Base-by-base conservation (phyloP, 1,140 invertebrate genomes). In the Asobara japonica region DNA sequence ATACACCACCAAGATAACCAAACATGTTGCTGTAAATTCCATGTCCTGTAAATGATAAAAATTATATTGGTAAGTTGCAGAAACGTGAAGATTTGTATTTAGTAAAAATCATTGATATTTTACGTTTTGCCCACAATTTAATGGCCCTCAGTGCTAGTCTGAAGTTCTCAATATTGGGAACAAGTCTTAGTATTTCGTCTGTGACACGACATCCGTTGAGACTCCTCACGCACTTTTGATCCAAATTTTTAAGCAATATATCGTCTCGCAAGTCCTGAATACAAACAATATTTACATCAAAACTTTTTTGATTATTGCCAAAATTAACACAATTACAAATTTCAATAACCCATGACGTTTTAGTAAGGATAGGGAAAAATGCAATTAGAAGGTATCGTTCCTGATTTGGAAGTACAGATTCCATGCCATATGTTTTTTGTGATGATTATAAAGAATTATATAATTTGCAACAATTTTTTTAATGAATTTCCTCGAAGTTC, bases 81-180 rank as follows among this genome's bases (percentile, higher is more conserved):
- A 61, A 67, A 48, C 18, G 11, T 33, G 29, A 20, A 51, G 16
- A 74, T 41, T 51, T 2, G 75, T 25, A 20, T 16, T 65, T 31
- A 61, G 29, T 36, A 33, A 69, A 29, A 70, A 61, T 65, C 36
- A 18, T 56, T 27, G 8, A 36, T 64, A 13, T 91, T 93, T 92
- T 89, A 98, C 97, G 93, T 91, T 99, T 99, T 3, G 98, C 98
- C 98, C 98, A 99, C 45, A 99, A 88, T 88, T 99, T 99, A 71
- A 99, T 98, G 16, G 97, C 94, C 78, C 97, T 89, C 41, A 99
- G 87, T 4, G 98, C 95, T 61, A 98, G 89, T 73, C 96, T 91
- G 87, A 99, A 99, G 86, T 94, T 96, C 82, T 98, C 93, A 77
- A 95, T 95, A 83, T 98, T 95, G 30, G 98, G 98, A 77, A 99